Conservation (phyloP, 2,113 vertebrate species). For the Climacteris rufus region DNA sequence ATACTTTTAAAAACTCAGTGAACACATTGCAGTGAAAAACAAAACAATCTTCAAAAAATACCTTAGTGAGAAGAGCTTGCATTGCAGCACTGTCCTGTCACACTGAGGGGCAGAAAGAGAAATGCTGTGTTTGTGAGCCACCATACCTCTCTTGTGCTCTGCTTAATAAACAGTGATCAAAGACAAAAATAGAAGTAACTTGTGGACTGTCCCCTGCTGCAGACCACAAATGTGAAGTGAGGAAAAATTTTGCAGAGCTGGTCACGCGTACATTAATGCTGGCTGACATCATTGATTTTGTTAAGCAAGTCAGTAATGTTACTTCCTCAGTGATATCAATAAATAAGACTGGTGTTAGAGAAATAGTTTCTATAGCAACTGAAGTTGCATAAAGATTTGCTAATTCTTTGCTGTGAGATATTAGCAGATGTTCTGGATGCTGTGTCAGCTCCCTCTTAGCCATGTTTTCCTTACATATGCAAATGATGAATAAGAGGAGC, state of each 20-base stretch:
- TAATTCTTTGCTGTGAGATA: background rate
- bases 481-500: background rate
- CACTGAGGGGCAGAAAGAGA: background rate
- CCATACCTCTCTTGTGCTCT: background rate
- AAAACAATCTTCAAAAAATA: background rate
- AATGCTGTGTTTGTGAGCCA: background rate
- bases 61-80: background rate
- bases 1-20: background rate
- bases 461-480: background rate
- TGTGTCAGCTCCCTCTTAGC: background rate
- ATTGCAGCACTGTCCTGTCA: background rate
- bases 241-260: background rate
- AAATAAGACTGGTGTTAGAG: background rate
- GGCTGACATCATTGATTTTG: background rate
- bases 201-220: background rate
- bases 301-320: background rate
- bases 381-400: conserved; percentile 7
- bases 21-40: background rate
- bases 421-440: background rate
- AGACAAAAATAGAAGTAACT: background rate
- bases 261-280: background rate
- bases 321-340: background rate
- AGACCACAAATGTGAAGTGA: background rate
- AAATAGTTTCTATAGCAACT: conserved; percentile 17
- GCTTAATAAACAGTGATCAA: background rate